Conservation (phyloP, 2,113 vertebrate species). For the Silurus asotus region DNA sequence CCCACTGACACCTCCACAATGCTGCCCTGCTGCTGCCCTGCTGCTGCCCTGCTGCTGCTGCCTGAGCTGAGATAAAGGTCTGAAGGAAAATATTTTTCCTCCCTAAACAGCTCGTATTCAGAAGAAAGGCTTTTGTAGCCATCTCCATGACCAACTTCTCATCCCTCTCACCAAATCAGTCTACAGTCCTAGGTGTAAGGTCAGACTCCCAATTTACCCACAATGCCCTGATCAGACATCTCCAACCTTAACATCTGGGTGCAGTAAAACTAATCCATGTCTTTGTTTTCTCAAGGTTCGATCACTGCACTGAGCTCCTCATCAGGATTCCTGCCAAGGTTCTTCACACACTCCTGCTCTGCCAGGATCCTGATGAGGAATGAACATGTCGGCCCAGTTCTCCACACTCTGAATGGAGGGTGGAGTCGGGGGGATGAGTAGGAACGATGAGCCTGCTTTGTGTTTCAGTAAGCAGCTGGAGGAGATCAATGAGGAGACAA, state of each 20-base stretch:
- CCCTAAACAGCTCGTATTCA: slow-evolving; percentile 12
- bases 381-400: background rate
- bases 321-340: background rate
- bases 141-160: slow-evolving; percentile 1
- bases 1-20: background rate
- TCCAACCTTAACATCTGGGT: background rate
- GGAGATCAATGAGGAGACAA: background rate
- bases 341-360: background rate
- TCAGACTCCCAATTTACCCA: background rate
- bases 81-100: background rate
- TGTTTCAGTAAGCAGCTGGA: background rate
- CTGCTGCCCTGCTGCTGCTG: background rate
- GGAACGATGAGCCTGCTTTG: background rate
- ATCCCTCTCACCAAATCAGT: background rate
- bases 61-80: background rate
- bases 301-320: background rate
- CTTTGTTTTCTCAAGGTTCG: background rate
- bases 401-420: background rate
- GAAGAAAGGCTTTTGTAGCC: background rate
- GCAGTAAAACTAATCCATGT: background rate
- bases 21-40: background rate
- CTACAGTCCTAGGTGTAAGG: background rate
- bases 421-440: background rate
- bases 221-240: background rate
- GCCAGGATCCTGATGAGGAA: background rate